phyloP scores from a whole-genome alignment of 2,888 invertebrate genomes.

The Himalopsyche anomala region DNA sequence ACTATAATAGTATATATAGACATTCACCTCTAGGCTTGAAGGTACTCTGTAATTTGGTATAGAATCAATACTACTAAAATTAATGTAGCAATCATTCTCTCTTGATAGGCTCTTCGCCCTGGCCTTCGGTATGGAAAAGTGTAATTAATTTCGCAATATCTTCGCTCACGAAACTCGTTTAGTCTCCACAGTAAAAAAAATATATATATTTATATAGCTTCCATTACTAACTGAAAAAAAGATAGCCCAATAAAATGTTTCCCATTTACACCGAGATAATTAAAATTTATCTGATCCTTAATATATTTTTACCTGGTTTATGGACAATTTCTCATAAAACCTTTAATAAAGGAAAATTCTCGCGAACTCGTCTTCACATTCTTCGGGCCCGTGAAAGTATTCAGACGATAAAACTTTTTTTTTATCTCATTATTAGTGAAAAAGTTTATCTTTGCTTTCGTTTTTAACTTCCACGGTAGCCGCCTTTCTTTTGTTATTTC shows the following conservation, averaged over 20 bases:
- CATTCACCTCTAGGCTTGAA: no score
- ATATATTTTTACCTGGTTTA: constrained; percentile 51
- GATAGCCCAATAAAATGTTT: constrained; percentile 54
- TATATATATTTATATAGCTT: neutral
- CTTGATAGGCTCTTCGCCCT: neutral
- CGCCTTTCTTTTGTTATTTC: constrained; percentile 36
- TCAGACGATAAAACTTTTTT: constrained; percentile 39
- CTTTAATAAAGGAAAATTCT: constrained; percentile 58
- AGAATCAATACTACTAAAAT: neutral
- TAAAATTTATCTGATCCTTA: constrained; percentile 57
- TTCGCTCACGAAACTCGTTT: neutral
- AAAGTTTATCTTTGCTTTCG: constrained; percentile 38
- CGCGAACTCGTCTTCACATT: constrained; percentile 16
- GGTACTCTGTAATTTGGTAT: no score
- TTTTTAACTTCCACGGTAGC: constrained; percentile 3
- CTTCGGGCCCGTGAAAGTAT: constrained; percentile 6
- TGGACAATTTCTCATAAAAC: constrained; percentile 53
- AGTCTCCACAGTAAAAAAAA: neutral
- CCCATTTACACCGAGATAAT: constrained; percentile 58
- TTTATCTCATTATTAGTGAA: constrained; percentile 45
- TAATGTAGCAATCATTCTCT: neutral
- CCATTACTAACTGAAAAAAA: constrained; percentile 1
- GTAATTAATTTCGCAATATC: constrained; percentile 23
- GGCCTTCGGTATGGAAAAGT: neutral
- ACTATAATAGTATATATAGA: no score